Conservation (phyloP, 1,140 invertebrate genomes). For the Thaumetopoea pityocampa region DNA sequence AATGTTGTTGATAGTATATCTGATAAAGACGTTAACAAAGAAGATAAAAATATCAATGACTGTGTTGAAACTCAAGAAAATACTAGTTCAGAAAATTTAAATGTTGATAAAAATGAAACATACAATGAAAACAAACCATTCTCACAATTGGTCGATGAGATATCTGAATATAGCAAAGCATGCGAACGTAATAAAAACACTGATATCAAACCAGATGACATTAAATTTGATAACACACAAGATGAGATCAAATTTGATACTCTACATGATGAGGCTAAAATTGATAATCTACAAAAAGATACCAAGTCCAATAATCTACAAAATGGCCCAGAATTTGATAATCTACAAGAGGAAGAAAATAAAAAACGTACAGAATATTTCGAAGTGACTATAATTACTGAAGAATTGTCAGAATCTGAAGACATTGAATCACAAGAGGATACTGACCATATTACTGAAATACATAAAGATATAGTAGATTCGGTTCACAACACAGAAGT, state of each 20-base stretch:
- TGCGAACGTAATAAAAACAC: slow-evolving; percentile 10
- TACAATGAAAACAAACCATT: slow-evolving; percentile 28
- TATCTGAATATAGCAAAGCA: slow-evolving; percentile 20
- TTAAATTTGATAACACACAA: too few species aligned
- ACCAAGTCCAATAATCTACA: too few species aligned
- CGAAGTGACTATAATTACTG: slow-evolving; percentile 43
- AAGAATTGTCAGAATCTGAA: slow-evolving; percentile 43
- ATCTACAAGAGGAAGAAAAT: slow-evolving; percentile 11
- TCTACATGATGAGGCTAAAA: too few species aligned
- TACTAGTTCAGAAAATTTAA: slow-evolving; percentile 3
- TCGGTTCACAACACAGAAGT: neutral
- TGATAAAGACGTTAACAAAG: too few species aligned
- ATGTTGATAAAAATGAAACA: slow-evolving; percentile 11
- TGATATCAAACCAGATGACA: too few species aligned
- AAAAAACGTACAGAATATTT: slow-evolving; percentile 31
- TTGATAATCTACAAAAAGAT: too few species aligned
- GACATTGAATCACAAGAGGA: slow-evolving; percentile 23
- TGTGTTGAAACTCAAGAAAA: too few species aligned
- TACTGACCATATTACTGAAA: neutral
- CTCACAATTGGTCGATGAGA: slow-evolving; percentile 21
- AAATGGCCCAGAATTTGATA: too few species aligned
- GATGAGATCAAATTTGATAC: too few species aligned
- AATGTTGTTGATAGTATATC: too few species aligned
- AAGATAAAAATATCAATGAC: too few species aligned
- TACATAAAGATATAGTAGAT: slow-evolving; percentile 2